Conservation (phyloP, 2,113 vertebrate genomes). For the Entelurus aequoreus region DNA sequence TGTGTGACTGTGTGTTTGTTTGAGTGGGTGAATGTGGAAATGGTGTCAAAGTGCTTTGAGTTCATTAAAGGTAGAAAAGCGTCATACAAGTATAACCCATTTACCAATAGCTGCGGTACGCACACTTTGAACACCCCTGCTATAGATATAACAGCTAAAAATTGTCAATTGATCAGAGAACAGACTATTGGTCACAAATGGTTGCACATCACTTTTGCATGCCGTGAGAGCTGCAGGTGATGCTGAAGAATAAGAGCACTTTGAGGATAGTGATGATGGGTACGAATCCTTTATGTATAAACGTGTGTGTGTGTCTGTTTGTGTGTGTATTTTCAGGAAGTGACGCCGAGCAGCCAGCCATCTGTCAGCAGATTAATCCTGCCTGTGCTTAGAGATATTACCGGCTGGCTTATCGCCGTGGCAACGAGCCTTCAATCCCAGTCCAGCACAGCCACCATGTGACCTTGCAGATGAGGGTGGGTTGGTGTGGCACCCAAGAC, state of each 20-base stretch:
- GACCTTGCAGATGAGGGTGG: constrained; percentile 54
- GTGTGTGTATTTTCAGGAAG: constrained; percentile 64
- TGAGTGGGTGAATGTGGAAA: no score
- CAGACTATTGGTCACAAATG: background rate
- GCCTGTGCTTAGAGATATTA: constrained; percentile 75
- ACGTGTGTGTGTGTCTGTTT: constrained; percentile 18
- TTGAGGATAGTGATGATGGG: constrained; percentile 34
- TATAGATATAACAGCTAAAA: background rate
- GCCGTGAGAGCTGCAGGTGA: constrained; percentile 21
- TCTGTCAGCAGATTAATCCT: constrained; percentile 78
- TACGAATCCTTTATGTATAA: constrained; percentile 28
- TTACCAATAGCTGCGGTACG: no score
- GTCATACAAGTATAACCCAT: no score
- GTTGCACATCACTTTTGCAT: constrained; percentile 8
- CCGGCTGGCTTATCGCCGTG: constrained; percentile 72
- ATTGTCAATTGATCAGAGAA: constrained; percentile 3
- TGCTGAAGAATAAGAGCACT: constrained; percentile 30
- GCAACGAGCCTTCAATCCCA: constrained; percentile 75
- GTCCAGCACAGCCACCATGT: constrained; percentile 61
- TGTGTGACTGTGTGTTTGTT: no score
- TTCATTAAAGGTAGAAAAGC: no score
- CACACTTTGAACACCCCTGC: no score
- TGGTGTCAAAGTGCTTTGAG: no score
- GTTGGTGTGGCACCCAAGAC: constrained; percentile 26
- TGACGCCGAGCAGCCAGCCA: constrained; percentile 65